phyloP scores from a whole-genome alignment of 1,140 invertebrate species.

The Cotesia typhae region DNA sequence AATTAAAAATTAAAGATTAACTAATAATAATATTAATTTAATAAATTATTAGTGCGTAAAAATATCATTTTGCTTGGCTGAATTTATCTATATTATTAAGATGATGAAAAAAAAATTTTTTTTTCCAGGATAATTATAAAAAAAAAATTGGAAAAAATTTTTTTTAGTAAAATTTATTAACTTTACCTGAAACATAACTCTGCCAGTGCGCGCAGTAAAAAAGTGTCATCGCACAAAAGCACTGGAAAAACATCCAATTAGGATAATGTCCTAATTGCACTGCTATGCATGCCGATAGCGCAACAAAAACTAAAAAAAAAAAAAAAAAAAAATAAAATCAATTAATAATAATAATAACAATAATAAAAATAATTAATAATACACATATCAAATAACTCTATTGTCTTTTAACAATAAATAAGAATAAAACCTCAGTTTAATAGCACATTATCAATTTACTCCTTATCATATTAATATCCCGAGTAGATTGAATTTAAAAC shows the following conservation, averaged over 20 bases:
- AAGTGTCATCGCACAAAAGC: constrained; percentile 90
- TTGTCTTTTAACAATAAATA: constrained; percentile 41
- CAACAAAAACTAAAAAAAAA: constrained; percentile 84
- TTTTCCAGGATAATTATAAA: too few species aligned
- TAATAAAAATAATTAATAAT: too few species aligned
- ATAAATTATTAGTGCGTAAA: too few species aligned
- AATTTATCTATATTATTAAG: too few species aligned
- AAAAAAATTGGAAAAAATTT: neutral
- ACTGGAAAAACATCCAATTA: constrained; percentile 93
- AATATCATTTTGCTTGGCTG: too few species aligned
- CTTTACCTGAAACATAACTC: constrained; percentile 92
- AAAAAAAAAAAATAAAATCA: constrained; percentile 38
- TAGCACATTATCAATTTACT: too few species aligned
- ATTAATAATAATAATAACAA: neutral
- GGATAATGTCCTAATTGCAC: constrained; percentile 91
- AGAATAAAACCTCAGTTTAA: too few species aligned
- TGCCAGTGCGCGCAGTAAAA: constrained; percentile 99
- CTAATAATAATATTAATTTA: too few species aligned
- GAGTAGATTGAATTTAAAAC: too few species aligned
- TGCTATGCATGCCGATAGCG: constrained; percentile 90
- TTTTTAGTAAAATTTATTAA: neutral
- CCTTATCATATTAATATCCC: too few species aligned
- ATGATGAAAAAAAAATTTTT: too few species aligned
- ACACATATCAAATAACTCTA: constrained; percentile 52
- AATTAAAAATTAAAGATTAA: too few species aligned